Conservation (phyloP, 2,888 invertebrate species). For the Trachelus tabidus region DNA sequence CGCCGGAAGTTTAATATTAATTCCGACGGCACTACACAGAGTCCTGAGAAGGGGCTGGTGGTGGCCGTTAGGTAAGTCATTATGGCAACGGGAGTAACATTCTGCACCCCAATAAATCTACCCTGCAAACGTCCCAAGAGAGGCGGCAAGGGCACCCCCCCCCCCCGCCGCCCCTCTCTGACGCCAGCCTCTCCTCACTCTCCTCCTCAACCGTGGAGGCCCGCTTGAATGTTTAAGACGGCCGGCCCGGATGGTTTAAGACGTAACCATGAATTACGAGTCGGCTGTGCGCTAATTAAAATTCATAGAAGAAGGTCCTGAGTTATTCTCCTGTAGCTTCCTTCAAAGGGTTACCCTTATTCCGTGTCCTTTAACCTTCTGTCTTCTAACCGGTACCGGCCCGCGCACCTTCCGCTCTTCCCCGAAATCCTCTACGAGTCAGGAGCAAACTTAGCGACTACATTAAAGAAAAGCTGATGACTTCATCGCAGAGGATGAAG, state of each 20-base stretch:
- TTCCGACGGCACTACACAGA: conserved; percentile 4
- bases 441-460: too few species aligned
- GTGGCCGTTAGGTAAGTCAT: conserved; percentile 24
- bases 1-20: conserved; percentile 27
- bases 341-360: too few species aligned
- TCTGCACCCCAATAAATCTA: conserved; percentile 24
- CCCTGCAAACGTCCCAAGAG: background rate
- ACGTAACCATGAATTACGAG: conserved; percentile 18
- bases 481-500: too few species aligned
- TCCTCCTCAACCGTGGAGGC: background rate
- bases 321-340: background rate
- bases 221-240: conserved; percentile 1
- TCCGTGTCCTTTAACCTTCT: too few species aligned
- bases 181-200: background rate
- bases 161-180: background rate
- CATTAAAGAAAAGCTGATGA: too few species aligned
- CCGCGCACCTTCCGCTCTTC: too few species aligned
- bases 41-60: background rate
- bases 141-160: too few species aligned
- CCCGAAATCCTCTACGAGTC: too few species aligned
- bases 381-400: too few species aligned
- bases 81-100: conserved; percentile 23
- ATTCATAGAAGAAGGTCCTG: conserved; percentile 20
- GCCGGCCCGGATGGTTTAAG: conserved; percentile 18
- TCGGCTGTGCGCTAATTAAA: conserved; percentile 13